Percentiles rank a stretch among this genome's conserved stretches.
Evolutionary conservation across 1,140 invertebrate species (phyloP).

Genomic region (Trachymyrmex cornetzi): DNA sequence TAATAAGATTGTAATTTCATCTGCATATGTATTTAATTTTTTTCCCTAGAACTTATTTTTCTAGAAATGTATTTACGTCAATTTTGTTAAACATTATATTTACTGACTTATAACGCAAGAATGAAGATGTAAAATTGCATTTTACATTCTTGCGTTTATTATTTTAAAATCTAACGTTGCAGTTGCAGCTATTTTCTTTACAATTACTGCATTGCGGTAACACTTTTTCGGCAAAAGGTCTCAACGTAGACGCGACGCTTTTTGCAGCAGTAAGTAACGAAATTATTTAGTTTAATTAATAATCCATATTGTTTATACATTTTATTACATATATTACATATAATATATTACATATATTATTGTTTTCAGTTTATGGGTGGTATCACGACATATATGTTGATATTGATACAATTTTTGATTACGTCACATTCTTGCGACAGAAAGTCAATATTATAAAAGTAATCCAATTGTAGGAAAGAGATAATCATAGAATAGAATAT

Average conservation of each 20-base stretch:
- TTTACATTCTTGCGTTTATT: not conserved
- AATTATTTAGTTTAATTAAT: not conserved
- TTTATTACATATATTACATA: no score
- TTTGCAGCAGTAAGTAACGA: not conserved
- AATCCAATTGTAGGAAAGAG: slow-evolving; percentile 23
- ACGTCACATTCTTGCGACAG: not conserved
- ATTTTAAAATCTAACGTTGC: not conserved
- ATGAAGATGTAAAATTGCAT: not conserved
- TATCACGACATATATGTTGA: not conserved
- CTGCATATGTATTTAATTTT: not conserved
- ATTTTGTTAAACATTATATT: not conserved
- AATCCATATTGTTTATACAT: not conserved
- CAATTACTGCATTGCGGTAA: not conserved
- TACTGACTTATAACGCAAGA: not conserved
- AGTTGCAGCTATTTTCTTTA: slow-evolving; percentile 5
- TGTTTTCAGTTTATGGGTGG: not conserved
- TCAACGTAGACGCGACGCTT: not conserved
- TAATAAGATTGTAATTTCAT: slow-evolving; percentile 48
- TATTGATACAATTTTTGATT: not conserved
- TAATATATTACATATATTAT: no score
- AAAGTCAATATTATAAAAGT: not conserved
- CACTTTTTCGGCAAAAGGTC: not conserved
- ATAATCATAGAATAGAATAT: not conserved
- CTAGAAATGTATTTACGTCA: not conserved
- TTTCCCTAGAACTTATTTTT: not conserved